Conservation (phyloP, 2,113 vertebrate species). For the Mesitornis unicolor region DNA sequence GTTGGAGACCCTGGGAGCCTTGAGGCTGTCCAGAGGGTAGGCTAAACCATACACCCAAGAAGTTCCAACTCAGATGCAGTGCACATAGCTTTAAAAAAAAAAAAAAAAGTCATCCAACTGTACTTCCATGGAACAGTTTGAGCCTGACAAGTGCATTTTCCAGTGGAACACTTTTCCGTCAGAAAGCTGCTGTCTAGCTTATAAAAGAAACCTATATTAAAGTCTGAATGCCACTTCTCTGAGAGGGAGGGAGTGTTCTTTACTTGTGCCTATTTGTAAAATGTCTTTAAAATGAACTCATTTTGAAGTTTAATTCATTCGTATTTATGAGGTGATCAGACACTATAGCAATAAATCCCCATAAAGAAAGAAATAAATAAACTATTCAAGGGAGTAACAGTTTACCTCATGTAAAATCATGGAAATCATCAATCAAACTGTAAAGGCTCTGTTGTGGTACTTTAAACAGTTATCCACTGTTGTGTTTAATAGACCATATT, state of each 20-base stretch:
- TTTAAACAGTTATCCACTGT: not conserved
- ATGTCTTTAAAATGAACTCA: not conserved
- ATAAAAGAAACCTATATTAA: slow-evolving; percentile 16
- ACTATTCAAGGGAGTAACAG: not conserved
- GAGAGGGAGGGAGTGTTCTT: not conserved
- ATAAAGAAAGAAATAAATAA: not conserved
- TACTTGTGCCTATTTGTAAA: not conserved
- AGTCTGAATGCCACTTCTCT: not conserved
- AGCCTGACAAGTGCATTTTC: slow-evolving; percentile 51
- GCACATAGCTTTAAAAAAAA: not conserved
- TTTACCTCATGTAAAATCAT: not conserved
- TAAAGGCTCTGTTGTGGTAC: not conserved
- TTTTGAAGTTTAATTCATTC: not conserved
- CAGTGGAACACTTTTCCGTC: slow-evolving; percentile 15
- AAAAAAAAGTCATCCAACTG: not conserved
- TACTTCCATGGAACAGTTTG: slow-evolving; percentile 11
- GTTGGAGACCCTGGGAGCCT: not conserved
- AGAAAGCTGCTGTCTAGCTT: slow-evolving; percentile 29
- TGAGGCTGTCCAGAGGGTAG: not conserved
- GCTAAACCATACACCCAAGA: not conserved
- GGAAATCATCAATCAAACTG: not conserved
- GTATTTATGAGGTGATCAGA: not conserved
- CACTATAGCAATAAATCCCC: not conserved
- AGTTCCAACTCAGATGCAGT: not conserved
- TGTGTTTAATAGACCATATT: not conserved